These are phyloP conservation scores for Pavo muticus DNA, from an alignment of 2,113 vertebrate species.

Conservation along the genomic window DNA sequence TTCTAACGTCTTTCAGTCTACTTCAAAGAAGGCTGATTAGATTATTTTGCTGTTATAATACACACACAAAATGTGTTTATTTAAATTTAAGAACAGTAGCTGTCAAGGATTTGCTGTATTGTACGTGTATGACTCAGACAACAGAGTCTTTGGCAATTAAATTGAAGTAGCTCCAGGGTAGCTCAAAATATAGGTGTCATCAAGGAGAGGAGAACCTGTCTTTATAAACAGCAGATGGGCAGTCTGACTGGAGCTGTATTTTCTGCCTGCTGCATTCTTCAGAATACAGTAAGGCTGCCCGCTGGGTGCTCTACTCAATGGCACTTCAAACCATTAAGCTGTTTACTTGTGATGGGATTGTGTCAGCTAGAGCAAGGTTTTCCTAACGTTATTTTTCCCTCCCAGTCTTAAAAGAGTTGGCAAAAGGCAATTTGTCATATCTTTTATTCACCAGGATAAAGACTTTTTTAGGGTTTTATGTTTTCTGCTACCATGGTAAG, in stretches of 20 bases:
- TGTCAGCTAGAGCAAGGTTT: not conserved
- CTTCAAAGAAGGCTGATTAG: not conserved
- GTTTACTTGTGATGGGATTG: not conserved
- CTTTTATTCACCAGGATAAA: slow-evolving; percentile 2
- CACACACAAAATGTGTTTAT: not conserved
- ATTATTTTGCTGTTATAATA: not conserved
- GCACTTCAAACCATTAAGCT: not conserved
- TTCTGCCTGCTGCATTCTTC: not conserved
- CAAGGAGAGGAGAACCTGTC: not conserved
- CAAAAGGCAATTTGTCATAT: not conserved
- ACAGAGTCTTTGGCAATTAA: not conserved
- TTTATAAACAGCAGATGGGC: not conserved
- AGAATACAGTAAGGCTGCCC: not conserved
- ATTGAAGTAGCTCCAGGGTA: not conserved
- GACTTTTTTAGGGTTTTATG: not conserved
- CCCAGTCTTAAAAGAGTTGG: not conserved
- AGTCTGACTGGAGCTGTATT: not conserved
- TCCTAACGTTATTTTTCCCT: not conserved
- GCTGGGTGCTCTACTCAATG: not conserved
- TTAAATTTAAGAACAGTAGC: not conserved
- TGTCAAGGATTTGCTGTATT: not conserved
- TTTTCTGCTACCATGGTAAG: not conserved
- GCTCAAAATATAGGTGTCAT: not conserved
- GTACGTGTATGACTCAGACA: not conserved
- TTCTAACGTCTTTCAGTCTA: not conserved